phyloP scores from a whole-genome alignment of 1,140 invertebrate species.

The Popillia japonica region DNA sequence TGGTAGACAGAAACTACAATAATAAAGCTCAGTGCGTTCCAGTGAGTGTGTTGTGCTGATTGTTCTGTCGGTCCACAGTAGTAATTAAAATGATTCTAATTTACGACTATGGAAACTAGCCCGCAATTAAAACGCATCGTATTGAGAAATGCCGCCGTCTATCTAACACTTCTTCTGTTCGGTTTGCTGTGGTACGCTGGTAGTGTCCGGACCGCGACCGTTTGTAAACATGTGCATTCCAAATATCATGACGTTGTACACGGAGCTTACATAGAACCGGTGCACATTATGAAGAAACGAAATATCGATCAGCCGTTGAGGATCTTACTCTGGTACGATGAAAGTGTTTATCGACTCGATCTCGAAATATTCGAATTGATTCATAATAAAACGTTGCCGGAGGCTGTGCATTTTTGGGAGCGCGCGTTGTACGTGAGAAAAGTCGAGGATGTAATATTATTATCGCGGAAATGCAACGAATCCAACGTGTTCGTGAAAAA shows the following conservation, averaged over 20 bases:
- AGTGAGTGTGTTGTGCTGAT: constrained; percentile 8
- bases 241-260: constrained; percentile 68
- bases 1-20: background rate
- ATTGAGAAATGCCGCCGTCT: background rate
- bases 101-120: constrained; percentile 24
- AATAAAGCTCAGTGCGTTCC: background rate
- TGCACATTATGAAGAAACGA: constrained; percentile 81
- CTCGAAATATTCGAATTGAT: constrained; percentile 83
- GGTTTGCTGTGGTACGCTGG: background rate
- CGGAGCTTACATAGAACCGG: constrained; percentile 81
- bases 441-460: constrained; percentile 81
- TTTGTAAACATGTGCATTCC: constrained; percentile 18
- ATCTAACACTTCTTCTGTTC: background rate
- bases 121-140: background rate
- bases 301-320: constrained; percentile 86
- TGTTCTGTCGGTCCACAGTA: background rate
- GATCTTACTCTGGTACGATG: constrained; percentile 89
- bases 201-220: background rate
- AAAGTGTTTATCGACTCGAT: constrained; percentile 87
- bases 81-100: constrained; percentile 26
- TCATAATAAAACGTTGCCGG: constrained; percentile 89
- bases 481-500: constrained; percentile 84
- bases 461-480: constrained; percentile 86
- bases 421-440: constrained; percentile 86
- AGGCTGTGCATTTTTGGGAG: constrained; percentile 94